Evolutionary conservation across 2,797 vertebrate species (phyloP), one percentile per base, ranked within the genome.

Genomic region (Eleutherodactylus coqui): DNA sequence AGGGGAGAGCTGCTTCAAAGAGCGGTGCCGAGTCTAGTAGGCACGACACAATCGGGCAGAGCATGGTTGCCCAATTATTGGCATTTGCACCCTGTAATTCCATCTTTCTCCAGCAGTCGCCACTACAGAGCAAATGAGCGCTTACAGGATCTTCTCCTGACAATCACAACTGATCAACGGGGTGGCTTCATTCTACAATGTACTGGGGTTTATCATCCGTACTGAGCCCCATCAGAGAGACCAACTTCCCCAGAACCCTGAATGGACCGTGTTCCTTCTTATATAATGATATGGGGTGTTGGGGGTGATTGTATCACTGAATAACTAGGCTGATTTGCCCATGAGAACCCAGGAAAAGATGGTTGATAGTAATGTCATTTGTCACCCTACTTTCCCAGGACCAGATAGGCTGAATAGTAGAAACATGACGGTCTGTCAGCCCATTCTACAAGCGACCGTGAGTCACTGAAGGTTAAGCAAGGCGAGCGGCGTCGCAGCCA

Each of bases 381-480:
- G 47, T 29, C 29, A 51, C 10, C 14, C 45, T 21, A 76, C 60
- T 64, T 64, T 60, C n/a, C 55, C 55, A 60, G 55, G 3, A 27
- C 27, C 55, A 27, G 55, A 60, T 27, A 58, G 58, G 9, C 24
- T 58, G 55, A 58, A 11, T 8, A 58, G 9, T 10, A 58, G 55
- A 58, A 58, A 14, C 17, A 38, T 24, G 17, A 70, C 1, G 21
- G 17, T 53, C 29, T 53, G 21, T 55, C 34, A 38, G 11, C 11
- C 21, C 17, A 77, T n/a, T 16, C 27, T 75, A 49, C n/a, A n/a
- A n/a, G n/a, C n/a, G n/a, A n/a, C n/a, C 36, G 67, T n/a, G 62
- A 70, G 62, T 70, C 70, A 55, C 77, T 51, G 53, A 73, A 43
- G 77, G 84, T 58, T 80, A 79, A 81, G 29, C 34, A 36, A 79